Evolutionary conservation across 2,888 invertebrate species (phyloP).

Genomic region (Dynastes grantii): DNA sequence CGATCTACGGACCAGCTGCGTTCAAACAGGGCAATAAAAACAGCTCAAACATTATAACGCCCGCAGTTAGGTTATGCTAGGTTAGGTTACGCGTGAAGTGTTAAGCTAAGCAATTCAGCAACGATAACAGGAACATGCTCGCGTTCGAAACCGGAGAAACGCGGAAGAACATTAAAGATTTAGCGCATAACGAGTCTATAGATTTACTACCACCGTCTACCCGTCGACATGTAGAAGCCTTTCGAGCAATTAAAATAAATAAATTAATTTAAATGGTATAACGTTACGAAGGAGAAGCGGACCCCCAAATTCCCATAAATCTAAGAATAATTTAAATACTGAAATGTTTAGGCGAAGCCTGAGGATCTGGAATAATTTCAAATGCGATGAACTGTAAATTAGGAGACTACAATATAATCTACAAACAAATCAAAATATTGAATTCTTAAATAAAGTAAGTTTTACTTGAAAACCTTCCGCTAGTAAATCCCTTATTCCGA

Average conservation of each 20-base stretch:
- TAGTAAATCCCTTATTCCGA: too few relatives aligned
- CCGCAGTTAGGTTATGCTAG: background rate
- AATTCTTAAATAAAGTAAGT: too few relatives aligned
- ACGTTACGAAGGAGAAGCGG: conserved; percentile 14
- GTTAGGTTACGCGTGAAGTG: background rate
- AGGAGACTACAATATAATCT: background rate
- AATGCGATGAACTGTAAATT: conserved; percentile 4
- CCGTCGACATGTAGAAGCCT: conserved; percentile 26
- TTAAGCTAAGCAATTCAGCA: background rate
- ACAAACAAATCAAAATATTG: too few relatives aligned
- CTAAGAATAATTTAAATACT: conserved; percentile 37
- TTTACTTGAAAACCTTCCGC: too few relatives aligned
- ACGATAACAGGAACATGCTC: background rate
- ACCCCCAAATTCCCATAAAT: conserved; percentile 15
- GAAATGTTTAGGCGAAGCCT: conserved; percentile 5
- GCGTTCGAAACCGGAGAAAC: background rate
- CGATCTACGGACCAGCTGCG: conserved; percentile 37
- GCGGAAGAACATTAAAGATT: conserved; percentile 13
- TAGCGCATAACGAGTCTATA: conserved; percentile 18
- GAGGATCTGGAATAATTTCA: conserved; percentile 7
- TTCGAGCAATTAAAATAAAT: conserved; percentile 42
- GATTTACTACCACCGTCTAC: conserved; percentile 18
- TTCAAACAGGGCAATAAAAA: conserved; percentile 17
- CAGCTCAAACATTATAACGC: conserved; percentile 28
- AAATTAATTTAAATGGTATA: conserved; percentile 40